Base-by-base conservation (phyloP, 1,140 invertebrate species). In the Eciton burchellii region DNA sequence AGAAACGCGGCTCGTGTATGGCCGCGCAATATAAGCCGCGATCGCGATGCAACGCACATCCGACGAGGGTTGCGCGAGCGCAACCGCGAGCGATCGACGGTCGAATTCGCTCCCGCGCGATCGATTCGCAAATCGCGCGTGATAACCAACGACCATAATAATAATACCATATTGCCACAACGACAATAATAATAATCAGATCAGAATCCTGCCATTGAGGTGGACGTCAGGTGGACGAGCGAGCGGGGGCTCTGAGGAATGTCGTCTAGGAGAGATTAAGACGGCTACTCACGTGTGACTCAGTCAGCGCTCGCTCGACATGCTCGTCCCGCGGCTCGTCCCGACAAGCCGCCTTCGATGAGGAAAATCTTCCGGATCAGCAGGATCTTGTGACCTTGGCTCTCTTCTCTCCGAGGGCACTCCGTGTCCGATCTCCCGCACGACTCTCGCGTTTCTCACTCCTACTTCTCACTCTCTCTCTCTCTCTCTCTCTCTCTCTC, bases 201-300 rank as follows among this genome's bases (percentile, higher is more conserved):
- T n/a, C n/a, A n/a, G n/a, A n/a, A n/a, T n/a, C n/a, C n/a, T n/a
- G n/a, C n/a, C n/a, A n/a, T n/a, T n/a, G n/a, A n/a, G n/a, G n/a
- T n/a, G n/a, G n/a, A n/a, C n/a, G n/a, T n/a, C n/a, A n/a, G n/a
- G n/a, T n/a, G n/a, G n/a, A n/a, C n/a, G n/a, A n/a, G n/a, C n/a
- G n/a, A n/a, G n/a, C n/a, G n/a, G n/a, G n/a, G n/a, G n/a, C n/a
- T n/a, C n/a, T n/a, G n/a, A n/a, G n/a, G n/a, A n/a, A n/a, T 62
- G 47, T 29, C 11, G 3, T 35, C 16, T n/a, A 12, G n/a, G 12
- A 21, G 21, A 24, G 3, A 12, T 16, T 73, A 73, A 65, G 26
- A 57, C 0, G 49, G 49, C 26, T 87, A 91, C 91, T 85, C 83
- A 91, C 91, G 76, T 90, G 84, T 86, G 89, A 92, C n/a, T 91